These are phyloP conservation scores for Grantiella picta DNA, from an alignment of 2,113 vertebrate genomes.

Conservation along the genomic window DNA sequence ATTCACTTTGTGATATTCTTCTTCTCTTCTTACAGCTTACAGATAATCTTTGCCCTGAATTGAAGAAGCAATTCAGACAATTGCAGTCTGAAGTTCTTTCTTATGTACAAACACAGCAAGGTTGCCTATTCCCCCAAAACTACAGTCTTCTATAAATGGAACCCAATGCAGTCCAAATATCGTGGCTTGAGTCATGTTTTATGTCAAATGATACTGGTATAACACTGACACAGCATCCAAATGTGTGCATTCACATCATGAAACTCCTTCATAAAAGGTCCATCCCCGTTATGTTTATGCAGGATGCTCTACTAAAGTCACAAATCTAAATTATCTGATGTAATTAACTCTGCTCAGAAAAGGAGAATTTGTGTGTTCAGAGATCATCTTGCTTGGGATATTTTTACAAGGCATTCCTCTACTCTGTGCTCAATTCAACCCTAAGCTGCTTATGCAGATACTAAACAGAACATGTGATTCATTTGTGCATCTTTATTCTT, in stretches of 20 bases:
- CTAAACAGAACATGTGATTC: neutral
- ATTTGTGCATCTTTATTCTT: conserved; percentile 3
- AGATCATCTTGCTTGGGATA: neutral
- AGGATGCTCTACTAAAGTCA: neutral
- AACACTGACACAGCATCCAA: neutral
- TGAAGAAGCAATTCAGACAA: neutral
- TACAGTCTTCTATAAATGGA: neutral
- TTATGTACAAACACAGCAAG: neutral
- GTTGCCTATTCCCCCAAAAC: neutral
- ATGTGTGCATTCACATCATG: neutral
- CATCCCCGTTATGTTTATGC: neutral
- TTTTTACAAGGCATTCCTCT: neutral
- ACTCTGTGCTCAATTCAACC: neutral
- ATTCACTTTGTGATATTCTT: neutral
- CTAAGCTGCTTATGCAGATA: neutral
- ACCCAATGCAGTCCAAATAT: neutral
- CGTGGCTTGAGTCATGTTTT: neutral
- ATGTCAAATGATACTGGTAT: neutral
- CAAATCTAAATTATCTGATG: neutral
- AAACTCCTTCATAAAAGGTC: neutral
- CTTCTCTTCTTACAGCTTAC: neutral
- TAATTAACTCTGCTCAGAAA: neutral
- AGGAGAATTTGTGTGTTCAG: neutral
- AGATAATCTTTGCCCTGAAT: neutral
- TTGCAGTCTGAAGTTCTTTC: neutral